phyloP scores from a whole-genome alignment of 2,888 invertebrate species.

The Teleogryllus oceanicus region DNA sequence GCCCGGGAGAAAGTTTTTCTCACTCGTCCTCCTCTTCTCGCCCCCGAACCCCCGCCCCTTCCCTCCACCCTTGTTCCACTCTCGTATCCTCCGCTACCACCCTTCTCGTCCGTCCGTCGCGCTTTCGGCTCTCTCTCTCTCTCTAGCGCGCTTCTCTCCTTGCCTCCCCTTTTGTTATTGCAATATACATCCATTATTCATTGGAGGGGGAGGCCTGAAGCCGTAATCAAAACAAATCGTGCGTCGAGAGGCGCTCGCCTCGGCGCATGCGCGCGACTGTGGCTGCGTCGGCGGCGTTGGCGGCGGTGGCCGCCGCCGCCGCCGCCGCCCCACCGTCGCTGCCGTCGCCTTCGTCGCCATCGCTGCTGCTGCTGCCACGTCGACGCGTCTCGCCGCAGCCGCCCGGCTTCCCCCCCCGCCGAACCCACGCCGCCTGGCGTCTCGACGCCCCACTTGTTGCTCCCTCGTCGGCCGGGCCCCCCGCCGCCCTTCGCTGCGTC shows the following conservation, averaged over 20 bases:
- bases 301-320: neutral
- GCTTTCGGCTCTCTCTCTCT: conserved; percentile 24
- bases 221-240: conserved; percentile 40
- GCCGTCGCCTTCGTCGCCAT: neutral
- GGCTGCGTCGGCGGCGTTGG: conserved; percentile 20
- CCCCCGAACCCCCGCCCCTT: conserved; percentile 18
- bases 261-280: conserved; percentile 22
- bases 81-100: conserved; percentile 19
- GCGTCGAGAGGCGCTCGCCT: conserved; percentile 34
- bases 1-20: conserved; percentile 28
- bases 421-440: neutral
- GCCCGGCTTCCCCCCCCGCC: neutral
- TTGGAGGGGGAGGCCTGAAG: conserved; percentile 37
- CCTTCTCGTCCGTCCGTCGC: conserved; percentile 19
- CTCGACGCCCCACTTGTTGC: conserved; percentile 12
- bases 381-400: neutral
- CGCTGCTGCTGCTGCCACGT: neutral
- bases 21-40: conserved; percentile 25
- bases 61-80: neutral
- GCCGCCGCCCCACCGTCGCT: neutral
- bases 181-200: conserved; percentile 40
- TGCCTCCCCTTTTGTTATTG: conserved; percentile 38
- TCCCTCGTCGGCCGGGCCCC: neutral
- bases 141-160: conserved; percentile 22
- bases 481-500: neutral